phyloP scores from a whole-genome alignment of 2,888 invertebrate species.

The Ochropacha duplaris region DNA sequence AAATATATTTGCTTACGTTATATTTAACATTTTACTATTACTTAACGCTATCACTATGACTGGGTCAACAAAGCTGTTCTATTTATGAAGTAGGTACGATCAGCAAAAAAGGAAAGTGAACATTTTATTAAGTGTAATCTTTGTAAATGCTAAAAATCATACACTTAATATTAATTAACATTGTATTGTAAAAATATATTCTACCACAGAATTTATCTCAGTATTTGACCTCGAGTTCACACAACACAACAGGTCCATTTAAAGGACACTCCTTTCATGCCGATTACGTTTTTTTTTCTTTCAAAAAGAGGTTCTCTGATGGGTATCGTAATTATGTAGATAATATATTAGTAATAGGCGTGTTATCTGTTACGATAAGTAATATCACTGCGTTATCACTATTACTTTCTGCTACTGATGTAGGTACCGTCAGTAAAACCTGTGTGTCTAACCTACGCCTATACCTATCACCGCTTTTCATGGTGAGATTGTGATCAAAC shows the following conservation, averaged over 20 bases:
- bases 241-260: not conserved
- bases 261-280: not conserved
- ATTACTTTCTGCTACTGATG: not conserved
- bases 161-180: no score
- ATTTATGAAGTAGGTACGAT: slow-evolving; percentile 30
- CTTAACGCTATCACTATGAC: not conserved
- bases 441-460: no score
- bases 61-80: slow-evolving; percentile 22
- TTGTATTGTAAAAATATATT: no score
- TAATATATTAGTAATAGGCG: not conserved
- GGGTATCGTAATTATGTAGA: no score
- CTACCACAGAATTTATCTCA: not conserved
- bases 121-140: no score
- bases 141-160: no score
- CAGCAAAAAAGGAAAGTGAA: slow-evolving; percentile 12
- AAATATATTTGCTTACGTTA: slow-evolving; percentile 1
- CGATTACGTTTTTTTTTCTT: not conserved
- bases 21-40: slow-evolving; percentile 2
- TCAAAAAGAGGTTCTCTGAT: no score
- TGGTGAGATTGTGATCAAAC: no score
- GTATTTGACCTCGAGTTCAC: not conserved
- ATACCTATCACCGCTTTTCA: no score
- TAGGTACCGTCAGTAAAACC: not conserved
- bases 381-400: not conserved
- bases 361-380: not conserved